Conservation (phyloP, 2,797 vertebrate species). For the Micromesistius poutassou region DNA sequence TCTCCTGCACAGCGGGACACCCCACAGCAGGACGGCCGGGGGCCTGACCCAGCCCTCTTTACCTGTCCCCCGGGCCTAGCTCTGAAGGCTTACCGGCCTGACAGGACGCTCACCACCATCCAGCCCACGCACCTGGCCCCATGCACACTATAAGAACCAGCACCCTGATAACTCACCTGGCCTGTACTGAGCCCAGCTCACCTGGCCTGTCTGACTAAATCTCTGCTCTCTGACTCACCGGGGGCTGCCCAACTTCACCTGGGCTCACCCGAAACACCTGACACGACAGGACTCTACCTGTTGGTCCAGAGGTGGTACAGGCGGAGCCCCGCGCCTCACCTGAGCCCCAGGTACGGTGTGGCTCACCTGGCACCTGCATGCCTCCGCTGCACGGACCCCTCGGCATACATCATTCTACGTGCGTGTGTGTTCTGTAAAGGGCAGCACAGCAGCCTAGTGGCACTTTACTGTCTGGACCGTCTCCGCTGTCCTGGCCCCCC, state of each 20-base stretch:
- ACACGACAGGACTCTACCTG: too few species aligned
- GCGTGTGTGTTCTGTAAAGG: neutral
- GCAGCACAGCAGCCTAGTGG: neutral
- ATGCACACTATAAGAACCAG: neutral
- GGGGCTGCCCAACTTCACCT: too few species aligned
- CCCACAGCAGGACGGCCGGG: conserved; percentile 4
- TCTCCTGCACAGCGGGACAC: neutral
- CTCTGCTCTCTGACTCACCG: too few species aligned
- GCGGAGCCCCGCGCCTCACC: too few species aligned
- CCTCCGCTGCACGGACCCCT: neutral
- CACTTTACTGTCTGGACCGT: neutral
- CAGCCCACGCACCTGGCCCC: too few species aligned
- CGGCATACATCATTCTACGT: neutral
- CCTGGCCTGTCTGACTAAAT: neutral
- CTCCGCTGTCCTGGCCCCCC: conserved; percentile 29
- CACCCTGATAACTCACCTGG: neutral
- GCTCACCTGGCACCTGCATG: neutral
- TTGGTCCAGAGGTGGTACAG: too few species aligned
- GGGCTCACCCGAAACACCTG: too few species aligned
- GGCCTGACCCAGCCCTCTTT: conserved; percentile 32
- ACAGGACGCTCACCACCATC: neutral
- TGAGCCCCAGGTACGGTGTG: neutral
- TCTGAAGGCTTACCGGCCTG: too few species aligned
- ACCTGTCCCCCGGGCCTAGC: conserved; percentile 8
- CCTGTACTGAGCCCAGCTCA: neutral